Evolutionary conservation across 2,113 vertebrate genomes (phyloP), one percentile per base, ranked within the genome.

Genomic region (Protobothrops flavoviridis): DNA sequence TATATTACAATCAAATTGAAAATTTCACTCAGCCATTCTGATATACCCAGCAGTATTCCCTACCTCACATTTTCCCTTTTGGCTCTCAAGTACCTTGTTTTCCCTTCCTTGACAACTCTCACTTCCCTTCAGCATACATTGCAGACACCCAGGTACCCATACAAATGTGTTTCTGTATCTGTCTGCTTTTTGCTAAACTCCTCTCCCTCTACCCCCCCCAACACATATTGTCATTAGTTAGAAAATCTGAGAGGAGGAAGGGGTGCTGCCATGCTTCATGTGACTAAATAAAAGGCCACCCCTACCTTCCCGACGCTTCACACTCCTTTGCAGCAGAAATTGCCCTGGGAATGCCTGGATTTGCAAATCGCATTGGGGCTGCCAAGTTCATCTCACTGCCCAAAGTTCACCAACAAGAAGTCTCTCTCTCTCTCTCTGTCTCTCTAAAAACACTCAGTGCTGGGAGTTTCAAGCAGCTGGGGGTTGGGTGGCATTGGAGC

Each of bases 261-360:
- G 29, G 88, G 50, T 43, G 26, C 45, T 57, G 88, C 33, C 43
- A 33, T 50, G 3, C 33, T 8, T 24, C 21, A 15, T 64, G 59
- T 89, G 91, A 15, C 45, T 33, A 48, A 93, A 61, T 61, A 87
- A 64, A 95, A 93, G 21, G 90, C 53, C 91, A 85, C 92, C 96
- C 96, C 95, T 96, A 95, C 95, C 95, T 97, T 74, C 90, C 61
- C 20, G 93, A 90, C 56, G 4, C 93, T 81, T 53, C 56, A 69
- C 0, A 87, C 69, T 95, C 91, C 95, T 85, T n/a, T 93, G 88
- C 92, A 90, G 94, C 74, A 74, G 92, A 55, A n/a, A 93, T 74
- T 81, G 2, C 91, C 59, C 61, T 59, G 87, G 94, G 92, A 0
- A 8, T 88, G 92, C 94, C 48, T 43, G 5, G 8, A 24, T 91